Percentiles rank a stretch among this genome's conserved stretches.
Evolutionary conservation across 2,797 vertebrate genomes (phyloP).

Genomic region (Allobates femoralis): DNA sequence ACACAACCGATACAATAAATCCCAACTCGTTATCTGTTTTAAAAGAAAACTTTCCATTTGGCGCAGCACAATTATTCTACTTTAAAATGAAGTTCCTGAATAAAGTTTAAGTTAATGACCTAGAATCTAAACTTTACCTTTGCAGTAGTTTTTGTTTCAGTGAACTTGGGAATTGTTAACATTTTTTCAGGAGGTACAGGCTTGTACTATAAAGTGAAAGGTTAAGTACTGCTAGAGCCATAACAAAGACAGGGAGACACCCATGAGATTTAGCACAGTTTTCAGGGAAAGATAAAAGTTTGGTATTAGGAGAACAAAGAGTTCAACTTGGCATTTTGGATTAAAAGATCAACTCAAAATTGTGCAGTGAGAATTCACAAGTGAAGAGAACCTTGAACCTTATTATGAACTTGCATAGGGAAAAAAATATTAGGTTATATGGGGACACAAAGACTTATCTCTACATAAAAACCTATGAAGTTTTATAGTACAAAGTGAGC

Average conservation of each 20-base stretch:
- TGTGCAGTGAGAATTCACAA: conserved; percentile 55
- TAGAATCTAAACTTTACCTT: conserved; percentile 33
- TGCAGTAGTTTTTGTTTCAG: neutral
- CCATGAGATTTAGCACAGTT: conserved; percentile 55
- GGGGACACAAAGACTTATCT: conserved; percentile 39
- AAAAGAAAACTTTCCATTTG: neutral
- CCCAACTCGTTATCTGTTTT: no score
- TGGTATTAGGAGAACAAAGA: conserved; percentile 59
- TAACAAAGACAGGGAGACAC: conserved; percentile 56
- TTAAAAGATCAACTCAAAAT: conserved; percentile 60
- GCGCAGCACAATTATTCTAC: neutral
- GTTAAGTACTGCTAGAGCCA: conserved; percentile 52
- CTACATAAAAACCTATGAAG: neutral
- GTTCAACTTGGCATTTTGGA: conserved; percentile 61
- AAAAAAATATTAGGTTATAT: conserved; percentile 46
- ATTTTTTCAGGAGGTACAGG: conserved; percentile 45
- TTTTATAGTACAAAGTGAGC: neutral
- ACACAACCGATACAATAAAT: no score
- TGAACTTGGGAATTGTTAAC: conserved; percentile 67
- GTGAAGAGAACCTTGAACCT: conserved; percentile 57
- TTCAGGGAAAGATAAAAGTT: conserved; percentile 60
- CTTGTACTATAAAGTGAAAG: conserved; percentile 46
- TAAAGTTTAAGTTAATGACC: neutral
- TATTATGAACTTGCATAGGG: conserved; percentile 42
- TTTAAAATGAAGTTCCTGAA: neutral